Conservation (phyloP, 2,113 vertebrate genomes). For the Hemiprocne comata region DNA sequence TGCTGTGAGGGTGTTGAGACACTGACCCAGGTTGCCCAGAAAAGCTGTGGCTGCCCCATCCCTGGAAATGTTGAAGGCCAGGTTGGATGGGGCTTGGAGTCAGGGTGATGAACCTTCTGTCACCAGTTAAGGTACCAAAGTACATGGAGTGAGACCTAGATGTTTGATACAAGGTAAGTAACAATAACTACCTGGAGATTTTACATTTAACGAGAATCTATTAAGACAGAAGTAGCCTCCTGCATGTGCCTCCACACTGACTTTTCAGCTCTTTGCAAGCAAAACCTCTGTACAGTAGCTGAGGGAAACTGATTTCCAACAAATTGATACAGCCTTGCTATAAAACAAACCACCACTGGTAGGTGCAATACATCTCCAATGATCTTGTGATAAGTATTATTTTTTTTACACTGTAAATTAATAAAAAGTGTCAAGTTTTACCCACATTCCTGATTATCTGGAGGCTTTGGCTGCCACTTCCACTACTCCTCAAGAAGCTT, state of each 20-base stretch:
- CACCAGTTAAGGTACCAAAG: neutral
- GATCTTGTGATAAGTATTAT: neutral
- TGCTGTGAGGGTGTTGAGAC: too few relatives aligned
- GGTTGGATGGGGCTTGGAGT: too few relatives aligned
- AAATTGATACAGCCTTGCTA: neutral
- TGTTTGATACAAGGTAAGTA: neutral
- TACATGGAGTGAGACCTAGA: neutral
- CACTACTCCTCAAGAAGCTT: neutral
- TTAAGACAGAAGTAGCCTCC: neutral
- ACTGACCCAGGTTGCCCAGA: too few relatives aligned
- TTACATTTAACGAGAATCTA: neutral
- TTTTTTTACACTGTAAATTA: neutral
- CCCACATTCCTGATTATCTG: neutral
- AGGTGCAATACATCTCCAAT: neutral
- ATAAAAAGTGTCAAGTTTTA: neutral
- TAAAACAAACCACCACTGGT: neutral
- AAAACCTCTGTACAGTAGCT: neutral
- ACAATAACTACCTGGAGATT: neutral
- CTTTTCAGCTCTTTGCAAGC: neutral
- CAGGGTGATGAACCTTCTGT: neutral
- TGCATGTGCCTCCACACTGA: fast-evolving
- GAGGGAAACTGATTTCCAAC: neutral
- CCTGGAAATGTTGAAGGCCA: too few relatives aligned
- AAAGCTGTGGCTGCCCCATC: too few relatives aligned
- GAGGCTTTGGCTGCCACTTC: neutral